phyloP scores from a whole-genome alignment of 2,888 invertebrate species.

The Silvanus unidentatus region DNA sequence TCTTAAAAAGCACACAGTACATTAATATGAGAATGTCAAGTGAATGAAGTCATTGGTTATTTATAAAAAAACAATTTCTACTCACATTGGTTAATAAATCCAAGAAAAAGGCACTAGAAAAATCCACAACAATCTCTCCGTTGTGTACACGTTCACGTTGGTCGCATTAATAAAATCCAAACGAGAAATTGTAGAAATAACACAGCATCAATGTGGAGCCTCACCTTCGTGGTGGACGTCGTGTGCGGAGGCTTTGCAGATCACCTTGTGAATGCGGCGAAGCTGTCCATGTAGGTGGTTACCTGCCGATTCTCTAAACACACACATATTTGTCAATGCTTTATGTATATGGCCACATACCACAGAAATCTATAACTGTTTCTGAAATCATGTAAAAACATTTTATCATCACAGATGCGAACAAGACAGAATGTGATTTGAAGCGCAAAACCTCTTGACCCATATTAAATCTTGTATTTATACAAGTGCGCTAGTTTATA shows the following conservation, averaged over 20 bases:
- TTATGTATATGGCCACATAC: no score
- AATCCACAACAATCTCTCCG: background rate
- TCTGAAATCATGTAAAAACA: no score
- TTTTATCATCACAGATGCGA: no score
- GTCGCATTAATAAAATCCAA: background rate
- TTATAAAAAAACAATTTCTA: no score
- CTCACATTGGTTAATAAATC: no score
- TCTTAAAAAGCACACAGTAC: no score
- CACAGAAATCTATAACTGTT: no score
- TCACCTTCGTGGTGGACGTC: conserved; percentile 14
- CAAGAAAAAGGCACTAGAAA: no score
- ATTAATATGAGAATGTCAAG: background rate
- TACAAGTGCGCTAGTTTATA: no score
- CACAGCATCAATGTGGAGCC: conserved; percentile 8
- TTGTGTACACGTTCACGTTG: background rate
- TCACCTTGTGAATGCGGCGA: conserved; percentile 21
- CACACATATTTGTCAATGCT: conserved; percentile 15
- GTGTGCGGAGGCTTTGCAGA: conserved; percentile 17
- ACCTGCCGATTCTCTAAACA: conserved; percentile 13
- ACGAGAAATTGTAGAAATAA: background rate
- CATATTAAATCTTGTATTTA: no score
- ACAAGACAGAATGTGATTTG: no score
- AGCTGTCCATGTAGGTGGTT: conserved; percentile 20
- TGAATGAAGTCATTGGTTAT: background rate
- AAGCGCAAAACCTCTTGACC: no score